Evolutionary conservation across 2,797 vertebrate species (phyloP), one percentile per base, ranked within the genome.

Genomic region (Enteromius anoplus): DNA sequence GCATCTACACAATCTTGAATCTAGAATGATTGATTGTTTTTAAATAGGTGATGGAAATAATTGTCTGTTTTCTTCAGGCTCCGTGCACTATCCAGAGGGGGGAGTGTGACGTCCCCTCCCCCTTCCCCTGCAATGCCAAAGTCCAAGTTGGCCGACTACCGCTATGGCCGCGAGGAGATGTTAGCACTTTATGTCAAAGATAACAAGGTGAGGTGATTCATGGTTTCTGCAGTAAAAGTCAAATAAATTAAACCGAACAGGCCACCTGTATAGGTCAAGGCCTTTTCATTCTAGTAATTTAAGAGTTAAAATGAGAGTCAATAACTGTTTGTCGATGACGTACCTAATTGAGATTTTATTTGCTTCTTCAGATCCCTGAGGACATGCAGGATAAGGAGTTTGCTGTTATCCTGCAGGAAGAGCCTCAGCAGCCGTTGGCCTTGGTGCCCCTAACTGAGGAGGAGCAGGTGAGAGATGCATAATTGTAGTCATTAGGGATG

Each of bases 121-220:
- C 95, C 96, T 75, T 98, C 97, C 89, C 97, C 97, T 58, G 97
- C 97, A 93, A 97, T 97, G 96, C 97, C 96, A 96, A 98, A 98
- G 92, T 98, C 97, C 94, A 98, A 98, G 94, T 94, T 98, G 92
- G 97, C 97, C 80, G 97, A 97, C 87, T 97, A 97, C 89, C 96
- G 97, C 90, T 98, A 98, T 21, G 97, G 97, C 91, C 94, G 97
- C 89, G 97, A 98, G 93, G 97, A 98, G 94, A 98, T 97, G 97
- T 94, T 98, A 95, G 97, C 97, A 94, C 97, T 98, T 96, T 97
- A 97, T 89, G 86, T 98, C 92, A 97, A 97, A 94, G 97, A 98
- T 93, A 95, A 96, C 92, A 97, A 96, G 96, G 97, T 97, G 47
- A 84, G 88, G 4, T n/a, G 40, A 51, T 40, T 29, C 4, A 3